Conservation (phyloP, 2,797 vertebrate species). For the Tachyglossus aculeatus region DNA sequence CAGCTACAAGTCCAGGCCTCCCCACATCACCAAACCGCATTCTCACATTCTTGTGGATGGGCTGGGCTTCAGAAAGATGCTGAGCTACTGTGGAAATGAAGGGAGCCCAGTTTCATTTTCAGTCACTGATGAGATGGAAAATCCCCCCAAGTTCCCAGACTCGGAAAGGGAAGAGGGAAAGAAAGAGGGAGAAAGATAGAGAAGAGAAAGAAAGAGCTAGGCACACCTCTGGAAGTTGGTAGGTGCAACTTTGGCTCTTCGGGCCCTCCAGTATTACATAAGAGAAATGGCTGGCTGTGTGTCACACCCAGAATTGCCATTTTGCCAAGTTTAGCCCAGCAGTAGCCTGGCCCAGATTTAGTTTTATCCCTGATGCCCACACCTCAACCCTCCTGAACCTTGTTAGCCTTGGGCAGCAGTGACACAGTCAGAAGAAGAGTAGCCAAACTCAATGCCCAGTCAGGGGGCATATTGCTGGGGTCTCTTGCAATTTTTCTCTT, state of each 20-base stretch:
- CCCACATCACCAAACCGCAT: not conserved
- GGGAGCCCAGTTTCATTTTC: not conserved
- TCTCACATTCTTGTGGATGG: not conserved
- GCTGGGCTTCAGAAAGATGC: not conserved
- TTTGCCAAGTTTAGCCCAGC: not conserved
- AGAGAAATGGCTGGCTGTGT: not conserved
- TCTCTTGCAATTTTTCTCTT: no score
- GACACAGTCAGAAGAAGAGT: not conserved
- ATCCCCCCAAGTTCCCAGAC: not conserved
- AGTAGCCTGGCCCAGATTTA: not conserved
- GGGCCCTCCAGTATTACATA: not conserved
- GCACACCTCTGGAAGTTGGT: no score
- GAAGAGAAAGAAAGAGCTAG: no score
- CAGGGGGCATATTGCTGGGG: no score
- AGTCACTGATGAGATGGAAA: not conserved
- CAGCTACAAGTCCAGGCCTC: not conserved
- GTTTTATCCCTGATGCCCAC: not conserved
- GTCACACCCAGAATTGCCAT: not conserved
- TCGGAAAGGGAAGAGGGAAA: not conserved
- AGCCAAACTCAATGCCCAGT: conserved; percentile 5
- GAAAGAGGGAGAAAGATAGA: no score
- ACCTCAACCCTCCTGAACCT: not conserved
- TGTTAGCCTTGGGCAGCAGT: not conserved
- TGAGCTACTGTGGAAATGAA: not conserved
- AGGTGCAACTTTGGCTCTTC: not conserved